Base-by-base conservation (phyloP, 1,140 invertebrate genomes). In the Whitmania pigra region DNA sequence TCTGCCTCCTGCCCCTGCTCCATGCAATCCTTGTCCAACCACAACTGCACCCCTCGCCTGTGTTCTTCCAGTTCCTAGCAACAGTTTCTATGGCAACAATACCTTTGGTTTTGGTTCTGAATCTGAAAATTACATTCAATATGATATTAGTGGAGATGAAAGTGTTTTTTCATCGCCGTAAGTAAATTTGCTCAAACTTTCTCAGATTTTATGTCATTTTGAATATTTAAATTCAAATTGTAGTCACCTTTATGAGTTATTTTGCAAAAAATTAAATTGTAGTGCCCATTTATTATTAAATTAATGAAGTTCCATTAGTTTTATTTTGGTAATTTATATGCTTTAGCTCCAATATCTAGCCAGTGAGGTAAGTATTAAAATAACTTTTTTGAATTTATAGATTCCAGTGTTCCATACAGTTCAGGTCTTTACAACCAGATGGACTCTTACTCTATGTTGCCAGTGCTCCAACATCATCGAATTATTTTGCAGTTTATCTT, bases 401-500 rank as follows among this genome's bases (percentile, higher is more conserved):
- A 66, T 70, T 73, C 55, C 36, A 53, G 11, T 27, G 70, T 31
- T 49, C 40, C 6, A 17, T 73, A 17, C 53, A 22, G 20, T 73
- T 73, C 67, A 60, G 68, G 20, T 67, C 72, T 22, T 31, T 73
- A 43, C 72, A 73, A 55, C 66, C 72, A 27, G 49, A 73, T 25
- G 72, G 72, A 22, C 31, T 73, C 43, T 36, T 73, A 49, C 36
- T 70, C 7, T 73, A 71, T 53, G n/a, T 73, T 43, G 40, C 72
- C 22, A 55, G 55, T 43, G 27, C 67, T 13, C 27, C n/a, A 40
- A 27, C 15, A 22, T 67, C 53, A 7, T 25, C 54, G 17, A 17
- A 71, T 27, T 73, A 70, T 40, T 73, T 73, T 55, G 36, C 67
- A 53, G 40, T 73, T 27, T 73, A 73, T 31, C 27, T 73, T 4